Conservation (phyloP, 2,113 vertebrate genomes). For the Boulengeromyrus knoepffleri region DNA sequence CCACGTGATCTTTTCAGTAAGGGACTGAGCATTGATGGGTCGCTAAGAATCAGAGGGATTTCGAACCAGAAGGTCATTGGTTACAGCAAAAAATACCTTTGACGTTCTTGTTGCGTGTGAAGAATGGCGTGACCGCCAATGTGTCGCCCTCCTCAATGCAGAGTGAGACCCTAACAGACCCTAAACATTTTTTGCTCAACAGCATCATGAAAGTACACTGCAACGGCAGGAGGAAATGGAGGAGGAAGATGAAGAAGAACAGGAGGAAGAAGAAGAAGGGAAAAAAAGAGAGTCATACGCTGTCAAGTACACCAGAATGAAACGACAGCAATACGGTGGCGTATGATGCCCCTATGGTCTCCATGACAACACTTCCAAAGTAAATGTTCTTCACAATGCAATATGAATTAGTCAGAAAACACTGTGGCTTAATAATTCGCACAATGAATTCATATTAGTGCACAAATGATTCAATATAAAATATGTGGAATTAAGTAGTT, state of each 20-base stretch:
- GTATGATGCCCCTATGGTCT: background rate
- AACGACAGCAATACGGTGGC: background rate
- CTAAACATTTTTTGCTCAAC: background rate
- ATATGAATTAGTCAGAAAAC: background rate
- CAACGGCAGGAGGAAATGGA: constrained; percentile 37
- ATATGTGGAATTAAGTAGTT: background rate
- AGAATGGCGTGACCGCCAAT: background rate
- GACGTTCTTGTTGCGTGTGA: background rate
- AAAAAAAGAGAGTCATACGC: constrained; percentile 45
- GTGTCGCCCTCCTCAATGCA: background rate
- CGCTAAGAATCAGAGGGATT: background rate
- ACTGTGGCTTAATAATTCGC: background rate
- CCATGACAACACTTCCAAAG: too few species aligned
- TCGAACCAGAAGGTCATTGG: background rate
- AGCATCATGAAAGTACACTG: constrained; percentile 35
- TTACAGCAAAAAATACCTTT: background rate
- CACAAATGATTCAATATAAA: background rate
- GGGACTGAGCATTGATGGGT: background rate
- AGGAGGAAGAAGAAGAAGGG: constrained; percentile 31
- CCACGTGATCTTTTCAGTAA: background rate
- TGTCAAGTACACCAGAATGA: constrained; percentile 38
- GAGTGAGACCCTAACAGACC: background rate
- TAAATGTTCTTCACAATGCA: background rate
- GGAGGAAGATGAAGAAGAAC: constrained; percentile 33
- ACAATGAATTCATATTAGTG: background rate